These are phyloP conservation scores for Mallotus villosus DNA, from an alignment of 2,797 vertebrate species.

Conservation along the genomic window DNA sequence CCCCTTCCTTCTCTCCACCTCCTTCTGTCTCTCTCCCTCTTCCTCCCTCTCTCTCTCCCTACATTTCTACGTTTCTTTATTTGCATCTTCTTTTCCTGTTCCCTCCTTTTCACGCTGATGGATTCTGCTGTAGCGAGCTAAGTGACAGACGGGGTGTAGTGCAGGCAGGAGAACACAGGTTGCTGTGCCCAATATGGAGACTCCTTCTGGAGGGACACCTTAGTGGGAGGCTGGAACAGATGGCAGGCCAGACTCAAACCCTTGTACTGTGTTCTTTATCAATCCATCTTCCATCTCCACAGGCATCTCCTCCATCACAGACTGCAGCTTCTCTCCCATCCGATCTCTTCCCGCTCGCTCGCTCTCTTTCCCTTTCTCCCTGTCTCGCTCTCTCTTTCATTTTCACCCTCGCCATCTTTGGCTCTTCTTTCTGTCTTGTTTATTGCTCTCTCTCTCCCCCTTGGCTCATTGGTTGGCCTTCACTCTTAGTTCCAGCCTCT, in stretches of 20 bases:
- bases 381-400: not conserved
- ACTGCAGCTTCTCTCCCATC: slow-evolving; percentile 17
- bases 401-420: not conserved
- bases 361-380: not conserved
- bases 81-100: slow-evolving; percentile 6
- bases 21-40: not conserved
- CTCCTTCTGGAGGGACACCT: slow-evolving; percentile 55
- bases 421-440: slow-evolving; percentile 3
- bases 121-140: slow-evolving; percentile 52
- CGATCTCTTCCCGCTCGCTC: slow-evolving; percentile 8
- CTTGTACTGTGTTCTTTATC: slow-evolving; percentile 60
- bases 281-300: slow-evolving; percentile 57
- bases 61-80: slow-evolving; percentile 19
- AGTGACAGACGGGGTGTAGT: slow-evolving; percentile 50
- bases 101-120: slow-evolving; percentile 36
- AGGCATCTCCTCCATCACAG: slow-evolving; percentile 48
- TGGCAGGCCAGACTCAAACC: slow-evolving; percentile 60
- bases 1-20: too few species aligned
- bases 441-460: slow-evolving; percentile 1
- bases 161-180: slow-evolving; percentile 52
- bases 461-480: too few species aligned
- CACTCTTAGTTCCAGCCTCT: not conserved
- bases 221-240: slow-evolving; percentile 60
- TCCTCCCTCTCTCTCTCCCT: not conserved
- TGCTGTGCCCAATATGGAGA: slow-evolving; percentile 60